phyloP scores from a whole-genome alignment of 2,797 vertebrate genomes.

The Spondyliosoma cantharus region DNA sequence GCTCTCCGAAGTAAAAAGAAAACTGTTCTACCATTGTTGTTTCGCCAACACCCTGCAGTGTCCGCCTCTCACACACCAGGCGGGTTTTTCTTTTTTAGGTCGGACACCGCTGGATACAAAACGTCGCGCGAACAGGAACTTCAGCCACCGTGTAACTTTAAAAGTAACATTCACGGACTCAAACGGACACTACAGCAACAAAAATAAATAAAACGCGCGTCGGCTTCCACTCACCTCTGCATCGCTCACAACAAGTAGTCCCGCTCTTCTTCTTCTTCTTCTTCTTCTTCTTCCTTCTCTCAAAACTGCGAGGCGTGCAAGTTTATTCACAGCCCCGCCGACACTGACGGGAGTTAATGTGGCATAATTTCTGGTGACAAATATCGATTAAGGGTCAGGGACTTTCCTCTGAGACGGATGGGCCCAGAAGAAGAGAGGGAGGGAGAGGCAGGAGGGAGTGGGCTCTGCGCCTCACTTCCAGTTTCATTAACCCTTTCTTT shows the following conservation, averaged over 20 bases:
- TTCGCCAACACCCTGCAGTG: neutral
- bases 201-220: too few species aligned
- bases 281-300: neutral
- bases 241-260: slow-evolving; percentile 16
- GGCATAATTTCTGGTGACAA: slow-evolving; percentile 3
- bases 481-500: slow-evolving; percentile 68
- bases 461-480: slow-evolving; percentile 42
- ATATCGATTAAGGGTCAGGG: slow-evolving; percentile 2
- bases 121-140: neutral
- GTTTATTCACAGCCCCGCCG: neutral
- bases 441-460: neutral
- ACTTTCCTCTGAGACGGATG: slow-evolving; percentile 49
- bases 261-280: neutral
- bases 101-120: too few species aligned
- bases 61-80: neutral
- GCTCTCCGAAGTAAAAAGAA: too few species aligned
- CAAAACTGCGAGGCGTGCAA: neutral
- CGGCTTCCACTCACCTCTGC: slow-evolving; percentile 57
- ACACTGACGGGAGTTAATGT: fast-evolving
- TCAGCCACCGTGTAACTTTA: neutral
- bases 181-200: neutral
- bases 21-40: neutral
- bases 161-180: neutral
- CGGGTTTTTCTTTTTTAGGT: neutral
- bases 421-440: slow-evolving; percentile 16